Percentiles rank a stretch among this genome's conserved stretches.
Conservation (phyloP, 1,140 invertebrate species). For the Mactra quadrangularis region DNA sequence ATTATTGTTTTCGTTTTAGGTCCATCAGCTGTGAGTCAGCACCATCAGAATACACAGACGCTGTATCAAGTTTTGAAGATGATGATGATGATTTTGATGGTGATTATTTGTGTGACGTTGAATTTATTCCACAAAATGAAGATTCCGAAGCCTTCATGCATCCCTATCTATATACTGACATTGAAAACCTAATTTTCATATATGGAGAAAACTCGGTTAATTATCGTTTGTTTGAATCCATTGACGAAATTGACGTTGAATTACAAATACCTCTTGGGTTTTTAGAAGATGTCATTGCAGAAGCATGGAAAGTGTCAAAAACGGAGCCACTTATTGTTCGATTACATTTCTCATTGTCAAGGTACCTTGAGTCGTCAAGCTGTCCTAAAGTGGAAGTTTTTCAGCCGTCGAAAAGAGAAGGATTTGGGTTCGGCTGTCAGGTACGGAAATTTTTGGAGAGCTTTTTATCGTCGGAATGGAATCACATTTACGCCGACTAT, state of each 20-base stretch:
- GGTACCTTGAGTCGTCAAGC: conserved; percentile 70
- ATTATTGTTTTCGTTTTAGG: too few relatives aligned
- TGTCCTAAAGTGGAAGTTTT: conserved; percentile 73
- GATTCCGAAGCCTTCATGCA: conserved; percentile 52
- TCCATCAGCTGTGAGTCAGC: conserved; percentile 29
- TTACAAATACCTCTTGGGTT: conserved; percentile 68
- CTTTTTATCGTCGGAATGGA: conserved; percentile 36
- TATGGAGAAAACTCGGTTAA: conserved; percentile 62
- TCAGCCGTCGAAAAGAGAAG: conserved; percentile 71
- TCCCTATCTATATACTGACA: conserved; percentile 59
- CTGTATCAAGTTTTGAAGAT: conserved; percentile 31
- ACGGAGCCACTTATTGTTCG: conserved; percentile 70
- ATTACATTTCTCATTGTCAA: conserved; percentile 69
- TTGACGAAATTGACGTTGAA: conserved; percentile 76
- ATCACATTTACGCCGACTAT: conserved; percentile 24
- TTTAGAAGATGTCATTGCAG: conserved; percentile 69
- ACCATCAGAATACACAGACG: conserved; percentile 36
- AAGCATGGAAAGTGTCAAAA: conserved; percentile 71
- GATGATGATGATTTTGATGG: conserved; percentile 6
- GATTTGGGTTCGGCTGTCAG: conserved; percentile 73
- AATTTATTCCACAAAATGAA: neutral
- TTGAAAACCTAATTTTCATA: conserved; percentile 61
- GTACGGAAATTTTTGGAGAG: conserved; percentile 67
- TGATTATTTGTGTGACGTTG: conserved; percentile 8
- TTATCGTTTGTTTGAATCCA: conserved; percentile 72